Evolutionary conservation across 2,888 invertebrate genomes (phyloP).

Genomic region (Drosophila mettleri): DNA sequence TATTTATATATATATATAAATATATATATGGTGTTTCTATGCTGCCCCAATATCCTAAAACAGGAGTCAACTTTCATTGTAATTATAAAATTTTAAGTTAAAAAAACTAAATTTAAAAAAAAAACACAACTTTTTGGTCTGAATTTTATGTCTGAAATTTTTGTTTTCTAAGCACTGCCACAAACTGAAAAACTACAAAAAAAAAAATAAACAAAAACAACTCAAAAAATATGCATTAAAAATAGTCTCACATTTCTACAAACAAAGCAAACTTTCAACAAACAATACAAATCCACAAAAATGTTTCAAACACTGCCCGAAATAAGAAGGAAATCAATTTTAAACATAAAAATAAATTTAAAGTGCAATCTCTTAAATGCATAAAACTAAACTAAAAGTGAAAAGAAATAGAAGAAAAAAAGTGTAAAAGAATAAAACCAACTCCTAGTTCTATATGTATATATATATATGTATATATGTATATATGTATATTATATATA

Average conservation of each 20-base stretch:
- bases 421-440: constrained; percentile 33
- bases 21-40: neutral
- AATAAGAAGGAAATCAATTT: constrained; percentile 15
- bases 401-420: constrained; percentile 22
- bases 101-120: constrained; percentile 6
- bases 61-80: constrained; percentile 63
- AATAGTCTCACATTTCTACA: constrained; percentile 46
- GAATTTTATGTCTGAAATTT: constrained; percentile 46
- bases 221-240: constrained; percentile 22
- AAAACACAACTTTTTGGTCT: constrained; percentile 52
- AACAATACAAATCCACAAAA: constrained; percentile 35
- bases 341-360: constrained; percentile 54
- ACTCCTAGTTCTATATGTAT: constrained; percentile 67
- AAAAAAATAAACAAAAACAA: constrained; percentile 41
- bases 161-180: constrained; percentile 65
- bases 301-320: constrained; percentile 76
- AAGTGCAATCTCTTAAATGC: constrained; percentile 76
- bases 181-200: constrained; percentile 43
- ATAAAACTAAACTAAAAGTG: constrained; percentile 52
- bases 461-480: neutral
- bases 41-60: constrained; percentile 56
- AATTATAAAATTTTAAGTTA: constrained; percentile 71
- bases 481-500: constrained; percentile 35
- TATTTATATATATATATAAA: too few relatives aligned
- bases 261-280: constrained; percentile 51